Base-by-base conservation (phyloP, 2,113 vertebrate genomes). In the Lophochroa leadbeateri region DNA sequence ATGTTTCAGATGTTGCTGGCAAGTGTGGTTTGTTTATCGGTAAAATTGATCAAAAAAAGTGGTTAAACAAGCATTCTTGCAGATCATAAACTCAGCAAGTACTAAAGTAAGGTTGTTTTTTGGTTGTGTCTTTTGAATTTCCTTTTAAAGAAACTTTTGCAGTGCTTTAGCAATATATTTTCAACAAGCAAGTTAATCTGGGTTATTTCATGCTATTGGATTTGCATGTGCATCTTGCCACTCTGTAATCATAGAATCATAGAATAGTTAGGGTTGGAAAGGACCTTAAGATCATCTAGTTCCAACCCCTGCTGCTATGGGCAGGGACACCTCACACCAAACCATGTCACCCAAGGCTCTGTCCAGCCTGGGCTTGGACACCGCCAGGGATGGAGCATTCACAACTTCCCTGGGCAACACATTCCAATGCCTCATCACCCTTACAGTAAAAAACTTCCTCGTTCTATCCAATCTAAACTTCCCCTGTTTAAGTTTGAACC, bases 21-120 rank as follows among this genome's bases (percentile, higher is more conserved):
- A 86, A 57, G 3, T 47, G 55, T 82, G 90, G 75, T 93, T 94
- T 89, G 27, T 82, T 94, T 93, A 96, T 97, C 85, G 0, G 71
- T 50, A 46, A 53, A 70, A 53, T 39, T 60, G 46, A 95, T 96
- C 88, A 50, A 16, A 70, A 70, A n/a, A 77, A 53, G 71, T 86
- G 85, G 79, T 88, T 90, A 75, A 87, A 88, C 15, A 71, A 88
- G 88, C 68, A 81, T 39, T 69, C 25, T 87, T 9, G 10, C 58
- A 94, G 55, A 88, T 94, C 39, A 35, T 33, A 81, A 92, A 71
- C 35, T 13, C 47, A 65, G 55, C 77, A 82, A 90, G 33, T 53
- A 49, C 58, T 86, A 2, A 87, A 69, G 46, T 29, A 25, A 64
- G 69, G 10, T 63, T 19, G 15, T 11, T 53, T 55, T 92, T 94